Evolutionary conservation across 2,888 invertebrate genomes (phyloP), one percentile per base, ranked within the genome.

Genomic region (Lasius platythorax): DNA sequence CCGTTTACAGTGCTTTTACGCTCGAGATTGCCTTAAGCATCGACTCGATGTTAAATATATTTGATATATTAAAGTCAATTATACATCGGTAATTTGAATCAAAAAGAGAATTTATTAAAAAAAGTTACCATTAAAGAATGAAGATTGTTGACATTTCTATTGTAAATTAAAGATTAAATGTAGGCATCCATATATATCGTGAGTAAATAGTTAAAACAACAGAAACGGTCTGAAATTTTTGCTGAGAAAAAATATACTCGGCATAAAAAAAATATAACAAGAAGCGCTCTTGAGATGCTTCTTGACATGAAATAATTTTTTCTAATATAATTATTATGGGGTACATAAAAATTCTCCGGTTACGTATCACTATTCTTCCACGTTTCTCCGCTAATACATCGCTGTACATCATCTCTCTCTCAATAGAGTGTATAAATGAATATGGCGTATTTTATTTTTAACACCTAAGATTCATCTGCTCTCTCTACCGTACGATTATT

Each of bases 401-500:
- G 12, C 15, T 23, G 23, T 23, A 23, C 15, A 5, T 37, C 5
- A 37, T 46, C 46, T 50, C 5, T 50, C 18, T 50, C 50, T 50
- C 18, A 33, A 33, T 33, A 33, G 3, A 3, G 30, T 33, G 3
- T 33, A 33, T 33, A 33, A 33, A 33, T 33, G 8, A 8, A 53
- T 53, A n/a, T n/a, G 53, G 8, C 1, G n/a, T n/a, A n/a, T 53
- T n/a, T 53, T n/a, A n/a, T 53, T n/a, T 50, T 53, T 53, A n/a
- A 53, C 53, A 53, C n/a, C n/a, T n/a, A 53, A 53, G 53, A 8
- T n/a, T n/a, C 8, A 53, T 33, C 4, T 3, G 56, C 18, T 73
- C 83, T 82, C 85, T 83, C 18, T 53, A 56, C 3, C 30, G 43
- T 68, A 8, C 58, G 6, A 28, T 33, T 50, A 79, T 53, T 76